These are phyloP conservation scores for Ivindomyrus marchei DNA, from an alignment of 2,113 vertebrate species.

Conservation along the genomic window DNA sequence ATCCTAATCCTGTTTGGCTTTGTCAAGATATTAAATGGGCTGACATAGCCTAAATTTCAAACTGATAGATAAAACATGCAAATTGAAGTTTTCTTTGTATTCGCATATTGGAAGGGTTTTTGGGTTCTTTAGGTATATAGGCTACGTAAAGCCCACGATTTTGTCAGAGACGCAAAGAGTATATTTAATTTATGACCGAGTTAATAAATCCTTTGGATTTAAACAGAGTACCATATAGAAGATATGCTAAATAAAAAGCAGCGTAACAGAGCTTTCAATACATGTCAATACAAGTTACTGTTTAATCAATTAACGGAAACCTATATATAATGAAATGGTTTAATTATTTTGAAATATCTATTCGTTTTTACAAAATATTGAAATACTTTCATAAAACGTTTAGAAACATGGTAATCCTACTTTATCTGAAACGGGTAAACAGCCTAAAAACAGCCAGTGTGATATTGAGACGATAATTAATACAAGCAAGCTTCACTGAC, in stretches of 20 bases:
- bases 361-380: neutral
- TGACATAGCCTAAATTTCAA: neutral
- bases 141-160: neutral
- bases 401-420: neutral
- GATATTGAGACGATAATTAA: neutral
- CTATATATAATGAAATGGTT: neutral
- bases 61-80: neutral
- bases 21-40: neutral
- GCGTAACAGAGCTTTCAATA: neutral
- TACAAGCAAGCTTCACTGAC: neutral
- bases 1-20: neutral
- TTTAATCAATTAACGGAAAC: neutral
- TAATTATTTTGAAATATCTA: neutral
- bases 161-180: neutral
- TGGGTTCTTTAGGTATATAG: neutral
- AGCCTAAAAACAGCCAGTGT: neutral
- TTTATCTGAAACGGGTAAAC: neutral
- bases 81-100: neutral
- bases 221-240: neutral
- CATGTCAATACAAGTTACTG: neutral
- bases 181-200: neutral
- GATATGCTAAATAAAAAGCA: neutral
- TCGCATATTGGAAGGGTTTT: neutral
- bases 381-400: neutral
- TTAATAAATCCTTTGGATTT: neutral